These are phyloP conservation scores for Diadumene lineata DNA, from an alignment of 92 coral and sea anemone species.

Conservation along the genomic window DNA sequence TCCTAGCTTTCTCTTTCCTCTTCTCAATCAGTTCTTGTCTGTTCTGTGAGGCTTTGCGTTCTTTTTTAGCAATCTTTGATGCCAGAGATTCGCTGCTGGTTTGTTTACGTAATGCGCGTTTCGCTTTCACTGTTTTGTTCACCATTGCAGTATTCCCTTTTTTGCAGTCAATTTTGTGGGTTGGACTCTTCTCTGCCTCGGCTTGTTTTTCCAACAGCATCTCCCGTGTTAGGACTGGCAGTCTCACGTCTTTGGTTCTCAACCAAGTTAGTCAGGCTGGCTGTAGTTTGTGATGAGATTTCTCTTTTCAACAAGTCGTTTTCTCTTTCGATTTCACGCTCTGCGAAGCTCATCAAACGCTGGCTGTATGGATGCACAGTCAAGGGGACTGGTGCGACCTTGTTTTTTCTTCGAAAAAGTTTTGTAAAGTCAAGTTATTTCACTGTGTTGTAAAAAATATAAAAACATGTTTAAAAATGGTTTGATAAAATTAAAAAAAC, in stretches of 20 bases:
- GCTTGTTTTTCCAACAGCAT: constrained; percentile 14
- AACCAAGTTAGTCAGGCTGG: not conserved
- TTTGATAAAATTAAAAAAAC: too few relatives aligned
- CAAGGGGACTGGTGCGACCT: constrained; percentile 4
- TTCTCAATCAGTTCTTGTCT: not conserved
- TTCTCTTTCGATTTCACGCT: constrained; percentile 6
- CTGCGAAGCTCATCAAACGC: not conserved
- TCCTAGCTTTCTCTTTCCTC: not conserved
- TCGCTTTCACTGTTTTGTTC: too few relatives aligned
- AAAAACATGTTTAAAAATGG: too few relatives aligned
- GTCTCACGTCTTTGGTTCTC: constrained; percentile 1
- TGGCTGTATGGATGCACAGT: constrained; percentile 1
- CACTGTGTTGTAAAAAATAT: too few relatives aligned
- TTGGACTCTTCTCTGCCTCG: constrained; percentile 8
- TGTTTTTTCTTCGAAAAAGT: constrained; percentile 16
- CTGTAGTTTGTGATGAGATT: constrained; percentile 3
- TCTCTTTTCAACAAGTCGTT: not conserved
- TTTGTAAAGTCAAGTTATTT: not conserved
- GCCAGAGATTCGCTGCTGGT: too few relatives aligned
- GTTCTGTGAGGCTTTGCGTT: not conserved
- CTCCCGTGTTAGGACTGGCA: constrained; percentile 5
- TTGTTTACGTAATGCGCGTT: too few relatives aligned
- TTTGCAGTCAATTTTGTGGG: too few relatives aligned
- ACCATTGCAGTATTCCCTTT: too few relatives aligned
- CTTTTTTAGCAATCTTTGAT: constrained; percentile 1